These are phyloP conservation scores for Mobula birostris DNA, from an alignment of 2,113 vertebrate species.

Conservation along the genomic window DNA sequence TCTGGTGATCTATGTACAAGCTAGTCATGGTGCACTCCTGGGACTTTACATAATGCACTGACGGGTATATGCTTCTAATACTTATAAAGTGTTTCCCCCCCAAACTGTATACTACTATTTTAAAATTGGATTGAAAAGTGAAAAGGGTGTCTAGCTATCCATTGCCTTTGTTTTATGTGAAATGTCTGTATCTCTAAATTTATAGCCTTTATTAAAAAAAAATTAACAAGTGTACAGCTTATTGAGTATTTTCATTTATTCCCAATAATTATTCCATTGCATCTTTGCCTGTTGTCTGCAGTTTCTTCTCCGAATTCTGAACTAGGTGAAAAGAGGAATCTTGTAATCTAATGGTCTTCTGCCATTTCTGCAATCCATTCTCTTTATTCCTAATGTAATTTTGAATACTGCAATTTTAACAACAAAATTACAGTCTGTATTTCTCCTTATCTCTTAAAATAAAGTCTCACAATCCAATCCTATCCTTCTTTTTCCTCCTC, in stretches of 20 bases:
- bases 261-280: background rate
- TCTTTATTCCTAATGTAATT: background rate
- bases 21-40: background rate
- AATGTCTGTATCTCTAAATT: background rate
- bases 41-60: slow-evolving; percentile 26
- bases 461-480: background rate
- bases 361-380: background rate
- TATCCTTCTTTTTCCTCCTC: background rate
- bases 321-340: background rate
- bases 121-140: background rate
- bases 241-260: background rate
- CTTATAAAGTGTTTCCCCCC: background rate
- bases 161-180: slow-evolving; percentile 2
- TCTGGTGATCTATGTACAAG: background rate
- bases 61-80: background rate
- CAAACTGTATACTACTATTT: background rate
- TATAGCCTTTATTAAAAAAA: background rate
- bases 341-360: background rate
- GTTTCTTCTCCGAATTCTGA: background rate
- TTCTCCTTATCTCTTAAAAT: background rate
- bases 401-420: background rate
- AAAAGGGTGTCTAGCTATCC: background rate
- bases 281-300: background rate
- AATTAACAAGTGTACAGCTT: background rate
- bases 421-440: background rate